These are phyloP conservation scores for Gonatopus flavifemur DNA, from an alignment of 1,140 invertebrate species.

Conservation along the genomic window DNA sequence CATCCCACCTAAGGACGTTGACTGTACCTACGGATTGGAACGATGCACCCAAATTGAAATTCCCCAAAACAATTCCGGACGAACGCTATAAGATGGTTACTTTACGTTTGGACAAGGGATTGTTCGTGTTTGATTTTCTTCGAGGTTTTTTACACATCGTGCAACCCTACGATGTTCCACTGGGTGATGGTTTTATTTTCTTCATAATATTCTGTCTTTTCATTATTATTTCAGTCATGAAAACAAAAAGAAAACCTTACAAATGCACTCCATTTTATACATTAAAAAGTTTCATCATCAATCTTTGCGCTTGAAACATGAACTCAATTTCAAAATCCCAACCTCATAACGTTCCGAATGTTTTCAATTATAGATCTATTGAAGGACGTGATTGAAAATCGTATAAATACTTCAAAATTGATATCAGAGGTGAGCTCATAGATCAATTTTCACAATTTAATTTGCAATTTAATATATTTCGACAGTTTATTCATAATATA, in stretches of 20 bases:
- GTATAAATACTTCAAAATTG: slow-evolving; percentile 38
- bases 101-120: slow-evolving; percentile 57
- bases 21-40: slow-evolving; percentile 36
- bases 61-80: slow-evolving; percentile 40
- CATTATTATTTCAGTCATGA: no score
- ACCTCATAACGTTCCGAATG: no score
- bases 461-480: no score
- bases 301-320: no score
- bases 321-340: no score
- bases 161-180: slow-evolving; percentile 61
- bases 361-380: slow-evolving; percentile 41
- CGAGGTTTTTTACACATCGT: slow-evolving; percentile 59
- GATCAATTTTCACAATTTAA: no score
- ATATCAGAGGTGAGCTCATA: slow-evolving; percentile 45
- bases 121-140: slow-evolving; percentile 61
- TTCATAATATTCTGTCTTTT: no score
- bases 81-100: slow-evolving; percentile 56
- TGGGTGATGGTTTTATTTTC: no score
- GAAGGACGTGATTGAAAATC: slow-evolving; percentile 43
- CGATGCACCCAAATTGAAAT: slow-evolving; percentile 39
- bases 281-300: no score
- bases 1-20: slow-evolving; percentile 40
- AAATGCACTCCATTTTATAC: no score
- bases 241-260: no score
- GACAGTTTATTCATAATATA: no score